phyloP scores from a whole-genome alignment of 2,888 invertebrate genomes.

The Melieria picta region DNA sequence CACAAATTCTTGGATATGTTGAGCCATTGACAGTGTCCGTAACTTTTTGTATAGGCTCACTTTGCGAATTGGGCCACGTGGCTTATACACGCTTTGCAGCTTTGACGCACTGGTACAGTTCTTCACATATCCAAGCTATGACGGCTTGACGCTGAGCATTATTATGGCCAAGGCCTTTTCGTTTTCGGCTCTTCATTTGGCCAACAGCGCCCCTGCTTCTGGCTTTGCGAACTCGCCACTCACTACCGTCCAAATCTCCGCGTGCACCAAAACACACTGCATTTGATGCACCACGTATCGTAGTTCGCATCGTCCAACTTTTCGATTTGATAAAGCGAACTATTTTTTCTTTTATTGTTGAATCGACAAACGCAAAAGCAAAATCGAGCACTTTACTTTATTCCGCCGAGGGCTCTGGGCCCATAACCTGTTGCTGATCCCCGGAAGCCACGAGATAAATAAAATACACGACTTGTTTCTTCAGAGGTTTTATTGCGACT shows the following conservation, averaged over 20 bases:
- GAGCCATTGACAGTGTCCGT: not conserved
- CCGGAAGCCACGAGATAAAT: not conserved
- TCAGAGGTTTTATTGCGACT: not conserved
- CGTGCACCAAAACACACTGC: slow-evolving; percentile 28
- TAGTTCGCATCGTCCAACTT: no score
- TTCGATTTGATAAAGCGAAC: not conserved
- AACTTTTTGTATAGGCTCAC: not conserved
- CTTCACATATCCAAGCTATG: slow-evolving; percentile 26
- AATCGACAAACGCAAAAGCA: not conserved
- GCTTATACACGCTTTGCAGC: slow-evolving; percentile 20
- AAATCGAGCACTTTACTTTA: not conserved
- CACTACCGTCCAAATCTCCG: slow-evolving; percentile 25
- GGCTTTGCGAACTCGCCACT: slow-evolving; percentile 21
- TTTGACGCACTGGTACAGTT: slow-evolving; percentile 28
- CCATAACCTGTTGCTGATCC: not conserved
- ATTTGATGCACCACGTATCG: slow-evolving; percentile 32
- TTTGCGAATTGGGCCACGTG: slow-evolving; percentile 20
- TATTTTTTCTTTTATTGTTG: not conserved
- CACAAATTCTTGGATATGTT: no score
- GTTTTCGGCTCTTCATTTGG: slow-evolving; percentile 25
- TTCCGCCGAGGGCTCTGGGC: not conserved
- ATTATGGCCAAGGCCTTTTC: slow-evolving; percentile 28
- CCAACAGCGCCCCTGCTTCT: not conserved
- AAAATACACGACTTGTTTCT: not conserved
- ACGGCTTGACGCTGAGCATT: slow-evolving; percentile 25